These are phyloP conservation scores for Bellardia pandia DNA, from an alignment of 2,888 invertebrate genomes.

Conservation along the genomic window DNA sequence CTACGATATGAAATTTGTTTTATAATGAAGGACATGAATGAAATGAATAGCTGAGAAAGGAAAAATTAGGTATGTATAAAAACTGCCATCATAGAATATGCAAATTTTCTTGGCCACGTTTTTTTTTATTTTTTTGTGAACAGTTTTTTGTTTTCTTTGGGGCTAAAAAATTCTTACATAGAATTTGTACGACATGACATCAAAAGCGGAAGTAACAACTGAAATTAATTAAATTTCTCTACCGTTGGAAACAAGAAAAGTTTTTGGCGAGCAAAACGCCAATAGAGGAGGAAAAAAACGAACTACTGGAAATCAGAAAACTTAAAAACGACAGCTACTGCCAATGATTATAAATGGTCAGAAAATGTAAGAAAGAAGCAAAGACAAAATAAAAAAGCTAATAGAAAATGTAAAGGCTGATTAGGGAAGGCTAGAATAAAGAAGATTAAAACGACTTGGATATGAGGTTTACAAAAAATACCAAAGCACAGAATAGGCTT, in stretches of 20 bases:
- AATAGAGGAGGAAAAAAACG: not conserved
- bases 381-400: not conserved
- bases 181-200: constrained; percentile 66
- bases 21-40: constrained; percentile 62
- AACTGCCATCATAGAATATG: constrained; percentile 59
- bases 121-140: not conserved
- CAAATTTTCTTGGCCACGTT: constrained; percentile 62
- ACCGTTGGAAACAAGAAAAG: constrained; percentile 65
- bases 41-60: constrained; percentile 36
- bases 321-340: constrained; percentile 50
- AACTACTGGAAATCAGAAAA: constrained; percentile 38
- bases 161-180: constrained; percentile 31
- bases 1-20: constrained; percentile 61
- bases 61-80: not conserved
- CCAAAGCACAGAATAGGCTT: too few relatives aligned
- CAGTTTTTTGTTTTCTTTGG: constrained; percentile 14
- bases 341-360: constrained; percentile 65
- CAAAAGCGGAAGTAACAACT: constrained; percentile 73
- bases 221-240: constrained; percentile 75
- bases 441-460: not conserved
- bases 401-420: not conserved
- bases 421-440: not conserved
- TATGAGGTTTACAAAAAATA: too few relatives aligned
- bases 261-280: constrained; percentile 38
- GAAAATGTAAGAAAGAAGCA: not conserved